Evolutionary conservation across 2,113 vertebrate genomes (phyloP).

Genomic region (Prunella himalayana): DNA sequence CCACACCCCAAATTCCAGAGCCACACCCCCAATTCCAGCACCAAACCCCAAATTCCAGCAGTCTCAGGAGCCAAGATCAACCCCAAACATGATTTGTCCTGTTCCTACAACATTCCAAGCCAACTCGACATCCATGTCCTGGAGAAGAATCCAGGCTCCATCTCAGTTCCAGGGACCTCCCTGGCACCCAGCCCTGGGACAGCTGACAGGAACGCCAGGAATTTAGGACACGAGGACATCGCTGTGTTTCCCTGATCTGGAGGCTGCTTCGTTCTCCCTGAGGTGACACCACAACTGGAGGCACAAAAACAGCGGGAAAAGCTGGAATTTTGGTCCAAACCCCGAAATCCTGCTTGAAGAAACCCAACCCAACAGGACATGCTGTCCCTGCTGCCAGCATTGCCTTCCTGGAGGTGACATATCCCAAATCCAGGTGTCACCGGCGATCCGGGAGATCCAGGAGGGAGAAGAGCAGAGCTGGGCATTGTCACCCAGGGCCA

Average conservation of each 20-base stretch:
- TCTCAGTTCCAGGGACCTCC: background rate
- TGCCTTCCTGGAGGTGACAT: background rate
- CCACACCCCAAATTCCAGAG: background rate
- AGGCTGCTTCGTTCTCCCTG: background rate
- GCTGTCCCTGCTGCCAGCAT: background rate
- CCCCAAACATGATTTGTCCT: background rate
- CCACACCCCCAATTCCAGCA: background rate
- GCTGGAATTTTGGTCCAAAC: background rate
- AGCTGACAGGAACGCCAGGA: fast-evolving
- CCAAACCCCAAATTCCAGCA: background rate
- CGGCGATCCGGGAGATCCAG: fast-evolving
- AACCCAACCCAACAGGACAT: fast-evolving
- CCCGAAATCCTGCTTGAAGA: background rate
- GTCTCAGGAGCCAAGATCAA: background rate
- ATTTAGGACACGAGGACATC: fast-evolving
- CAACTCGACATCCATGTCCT: background rate
- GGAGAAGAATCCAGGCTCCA: background rate
- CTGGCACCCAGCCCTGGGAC: background rate
- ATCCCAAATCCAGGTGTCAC: background rate
- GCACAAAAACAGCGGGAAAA: background rate
- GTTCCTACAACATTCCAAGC: background rate
- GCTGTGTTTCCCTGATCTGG: fast-evolving
- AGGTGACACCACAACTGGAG: background rate
- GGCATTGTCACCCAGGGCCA: background rate
- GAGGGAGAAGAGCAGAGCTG: background rate